phyloP scores from a whole-genome alignment of 2,113 vertebrate genomes.

The Triplophysa rosa region DNA sequence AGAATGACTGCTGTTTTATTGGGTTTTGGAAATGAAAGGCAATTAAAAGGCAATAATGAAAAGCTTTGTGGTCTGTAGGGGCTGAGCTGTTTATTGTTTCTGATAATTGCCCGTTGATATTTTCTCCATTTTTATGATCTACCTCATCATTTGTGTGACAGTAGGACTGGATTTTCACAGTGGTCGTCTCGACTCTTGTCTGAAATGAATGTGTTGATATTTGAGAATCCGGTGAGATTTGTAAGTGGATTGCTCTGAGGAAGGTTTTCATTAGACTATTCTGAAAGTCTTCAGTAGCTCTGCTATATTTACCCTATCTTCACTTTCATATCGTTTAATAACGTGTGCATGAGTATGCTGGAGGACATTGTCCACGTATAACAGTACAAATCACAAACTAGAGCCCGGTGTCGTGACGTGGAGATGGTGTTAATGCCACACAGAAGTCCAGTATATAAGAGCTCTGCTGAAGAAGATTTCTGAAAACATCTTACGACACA shows the following conservation, averaged over 20 bases:
- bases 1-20: constrained; percentile 55
- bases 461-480: too few relatives aligned
- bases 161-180: not conserved
- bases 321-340: constrained; percentile 30
- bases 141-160: not conserved
- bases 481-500: too few relatives aligned
- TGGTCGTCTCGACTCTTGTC: not conserved
- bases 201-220: not conserved
- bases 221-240: not conserved
- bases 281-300: constrained; percentile 6
- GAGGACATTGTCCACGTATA: not conserved
- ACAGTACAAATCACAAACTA: not conserved
- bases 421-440: too few relatives aligned
- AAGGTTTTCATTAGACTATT: constrained; percentile 39
- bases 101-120: constrained; percentile 29
- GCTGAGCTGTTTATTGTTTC: constrained; percentile 42
- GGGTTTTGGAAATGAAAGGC: constrained; percentile 59
- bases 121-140: not conserved
- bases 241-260: constrained; percentile 32
- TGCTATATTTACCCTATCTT: constrained; percentile 2
- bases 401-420: not conserved
- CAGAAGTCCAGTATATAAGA: too few relatives aligned
- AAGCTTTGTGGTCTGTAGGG: constrained; percentile 42
- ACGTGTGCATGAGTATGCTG: not conserved
- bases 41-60: constrained; percentile 61